Percentiles rank a stretch among this genome's conserved stretches.
Conservation (phyloP, 2,888 invertebrate genomes). For the Thymelicus sylvestris region DNA sequence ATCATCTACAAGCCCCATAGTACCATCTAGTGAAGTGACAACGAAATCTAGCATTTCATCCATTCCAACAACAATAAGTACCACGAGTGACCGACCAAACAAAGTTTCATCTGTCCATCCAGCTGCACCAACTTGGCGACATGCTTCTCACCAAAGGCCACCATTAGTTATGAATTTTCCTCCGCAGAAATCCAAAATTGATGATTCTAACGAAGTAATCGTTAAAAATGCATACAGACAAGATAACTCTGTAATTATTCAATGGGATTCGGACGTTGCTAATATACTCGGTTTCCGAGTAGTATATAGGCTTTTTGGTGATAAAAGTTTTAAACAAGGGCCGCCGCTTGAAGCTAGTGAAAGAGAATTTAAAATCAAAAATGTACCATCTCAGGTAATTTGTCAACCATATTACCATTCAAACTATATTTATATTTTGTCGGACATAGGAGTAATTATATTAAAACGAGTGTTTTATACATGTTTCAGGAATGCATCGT, state of each 20-base stretch:
- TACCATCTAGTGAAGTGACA: conserved; percentile 50
- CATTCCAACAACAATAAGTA: conserved; percentile 53
- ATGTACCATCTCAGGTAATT: conserved; percentile 93
- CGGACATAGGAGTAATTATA: background rate
- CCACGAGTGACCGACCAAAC: conserved; percentile 63
- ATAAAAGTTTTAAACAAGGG: conserved; percentile 95
- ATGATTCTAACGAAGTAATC: conserved; percentile 90
- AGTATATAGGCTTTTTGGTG: conserved; percentile 95
- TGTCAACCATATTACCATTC: background rate
- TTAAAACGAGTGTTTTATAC: background rate
- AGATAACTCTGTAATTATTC: conserved; percentile 94
- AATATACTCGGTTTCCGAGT: conserved; percentile 96
- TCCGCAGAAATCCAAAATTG: conserved; percentile 86
- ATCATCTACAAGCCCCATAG: conserved; percentile 53
- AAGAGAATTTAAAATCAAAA: conserved; percentile 96
- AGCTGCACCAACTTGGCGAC: conserved; percentile 76
- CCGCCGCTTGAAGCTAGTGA: conserved; percentile 95
- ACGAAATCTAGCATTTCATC: conserved; percentile 58
- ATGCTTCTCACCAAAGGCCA: conserved; percentile 86
- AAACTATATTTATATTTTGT: background rate
- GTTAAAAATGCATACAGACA: conserved; percentile 94
- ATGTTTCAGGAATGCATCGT: conserved; percentile 93
- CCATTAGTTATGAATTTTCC: conserved; percentile 90
- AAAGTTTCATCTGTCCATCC: conserved; percentile 67
- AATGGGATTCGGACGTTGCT: conserved; percentile 95